Evolutionary conservation across 1,140 invertebrate species (phyloP).

Genomic region (Ceratina australensis): DNA sequence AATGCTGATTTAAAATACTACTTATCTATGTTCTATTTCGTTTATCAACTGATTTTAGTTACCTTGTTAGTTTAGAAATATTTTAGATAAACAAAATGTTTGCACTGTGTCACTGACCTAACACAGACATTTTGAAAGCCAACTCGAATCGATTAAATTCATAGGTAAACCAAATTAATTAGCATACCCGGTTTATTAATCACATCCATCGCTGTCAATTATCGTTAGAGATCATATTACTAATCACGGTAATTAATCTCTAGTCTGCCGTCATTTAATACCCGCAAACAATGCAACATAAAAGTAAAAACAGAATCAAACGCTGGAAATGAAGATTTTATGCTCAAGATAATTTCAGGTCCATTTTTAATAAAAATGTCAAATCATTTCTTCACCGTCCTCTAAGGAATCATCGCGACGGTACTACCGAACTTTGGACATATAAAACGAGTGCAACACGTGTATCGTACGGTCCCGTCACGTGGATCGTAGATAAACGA

Average conservation of each 20-base stretch:
- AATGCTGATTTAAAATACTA: too few relatives aligned
- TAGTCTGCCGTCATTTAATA: background rate
- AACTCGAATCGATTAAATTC: background rate
- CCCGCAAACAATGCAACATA: background rate
- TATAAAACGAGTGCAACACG: slow-evolving; percentile 6
- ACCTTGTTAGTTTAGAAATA: too few relatives aligned
- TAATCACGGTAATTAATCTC: slow-evolving; percentile 29
- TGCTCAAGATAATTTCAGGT: too few relatives aligned
- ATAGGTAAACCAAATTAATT: slow-evolving; percentile 9
- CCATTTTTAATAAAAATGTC: too few relatives aligned
- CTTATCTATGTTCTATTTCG: too few relatives aligned
- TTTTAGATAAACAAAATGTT: background rate
- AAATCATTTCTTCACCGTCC: background rate
- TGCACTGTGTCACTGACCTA: too few relatives aligned
- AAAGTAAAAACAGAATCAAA: background rate
- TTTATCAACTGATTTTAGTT: too few relatives aligned
- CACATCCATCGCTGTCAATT: slow-evolving; percentile 11
- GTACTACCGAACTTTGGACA: background rate
- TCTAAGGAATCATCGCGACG: background rate
- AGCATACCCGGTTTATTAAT: slow-evolving; percentile 10
- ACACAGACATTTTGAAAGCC: background rate
- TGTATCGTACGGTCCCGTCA: slow-evolving; percentile 7
- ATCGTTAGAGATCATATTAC: slow-evolving; percentile 9
- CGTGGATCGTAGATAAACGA: slow-evolving; percentile 11
- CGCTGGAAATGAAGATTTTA: background rate